These are phyloP conservation scores for Chionomys nivalis DNA, from an alignment of 2,113 vertebrate species.

Conservation along the genomic window DNA sequence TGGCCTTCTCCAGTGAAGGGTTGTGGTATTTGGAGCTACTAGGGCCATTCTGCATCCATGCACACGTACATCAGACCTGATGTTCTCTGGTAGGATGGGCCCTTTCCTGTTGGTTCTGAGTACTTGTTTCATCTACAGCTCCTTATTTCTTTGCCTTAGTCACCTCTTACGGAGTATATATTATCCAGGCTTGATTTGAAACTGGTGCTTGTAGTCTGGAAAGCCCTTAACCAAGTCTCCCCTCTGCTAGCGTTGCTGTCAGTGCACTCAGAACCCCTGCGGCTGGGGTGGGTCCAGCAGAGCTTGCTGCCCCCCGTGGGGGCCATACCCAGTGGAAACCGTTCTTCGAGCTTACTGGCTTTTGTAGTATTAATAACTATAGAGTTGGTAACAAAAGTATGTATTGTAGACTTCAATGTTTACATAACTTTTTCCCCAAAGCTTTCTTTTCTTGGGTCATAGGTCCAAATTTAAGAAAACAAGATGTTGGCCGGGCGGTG, in stretches of 20 bases:
- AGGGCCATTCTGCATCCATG: not conserved
- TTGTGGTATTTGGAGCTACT: fast-evolving
- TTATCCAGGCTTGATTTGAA: not conserved
- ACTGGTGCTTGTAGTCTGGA: conserved; percentile 30
- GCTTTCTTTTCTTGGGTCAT: conserved; percentile 59
- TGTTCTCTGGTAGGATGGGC: not conserved
- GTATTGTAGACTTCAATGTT: conserved; percentile 17
- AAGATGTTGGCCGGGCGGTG: no score
- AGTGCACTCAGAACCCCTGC: not conserved
- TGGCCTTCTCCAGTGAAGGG: not conserved
- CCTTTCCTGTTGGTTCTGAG: not conserved
- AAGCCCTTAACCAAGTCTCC: fast-evolving
- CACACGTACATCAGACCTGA: fast-evolving
- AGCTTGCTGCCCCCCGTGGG: conserved; percentile 58
- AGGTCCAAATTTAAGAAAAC: conserved; percentile 54
- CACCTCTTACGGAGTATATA: not conserved
- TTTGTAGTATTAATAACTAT: conserved; percentile 48
- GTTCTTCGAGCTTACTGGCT: not conserved
- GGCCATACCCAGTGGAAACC: conserved; percentile 50
- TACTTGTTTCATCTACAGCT: not conserved
- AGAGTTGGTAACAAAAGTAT: conserved; percentile 34
- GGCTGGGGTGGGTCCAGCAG: not conserved
- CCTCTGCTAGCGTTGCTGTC: fast-evolving
- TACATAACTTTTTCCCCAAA: conserved; percentile 60
- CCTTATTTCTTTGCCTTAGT: not conserved